Evolutionary conservation across 2,113 vertebrate genomes (phyloP), one percentile per base, ranked within the genome.

Genomic region (Charina bottae): DNA sequence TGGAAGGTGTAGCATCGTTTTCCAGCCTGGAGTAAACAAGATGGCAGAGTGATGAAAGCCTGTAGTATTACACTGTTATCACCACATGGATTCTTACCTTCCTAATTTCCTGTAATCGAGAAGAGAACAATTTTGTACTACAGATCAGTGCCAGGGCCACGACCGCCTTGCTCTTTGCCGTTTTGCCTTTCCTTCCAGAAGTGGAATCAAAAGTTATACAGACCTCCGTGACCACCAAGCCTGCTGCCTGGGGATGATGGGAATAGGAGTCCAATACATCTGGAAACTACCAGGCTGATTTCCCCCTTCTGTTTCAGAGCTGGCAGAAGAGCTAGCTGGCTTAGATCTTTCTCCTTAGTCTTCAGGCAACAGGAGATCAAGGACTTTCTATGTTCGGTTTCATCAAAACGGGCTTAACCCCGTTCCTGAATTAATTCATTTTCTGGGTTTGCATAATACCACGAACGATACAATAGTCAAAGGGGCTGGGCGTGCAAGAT

Each of bases 1-100:
- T 95, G 92, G 90, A 94, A 83, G 96, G 95, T 93, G 0, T 26
- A 90, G 91, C 92, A 78, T 96, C 86, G 0, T 95, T 95, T 93
- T 96, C 97, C 55, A 92, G 85, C 91, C 97, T 98, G 86, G 78
- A 88, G 88, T 2, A 94, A 97, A 93, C 12, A 58, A 93, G 33
- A 94, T 92, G 0, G 24, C 7, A 90, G n/a, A 23, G 87, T 8
- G 8, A 33, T 95, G 15, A 97, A 88, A 11, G 24, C 23, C 60
- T 56, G 12, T 0, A 72, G n/a, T 1, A 78, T 0, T 37, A 89
- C 88, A 89, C 15, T 46, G 1, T 53, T 55, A 2, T 23, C 37
- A 28, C 53, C 58, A 9, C 8, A 60, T 1, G 11, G 92, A 10
- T 86, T 7, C 90, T 93, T 24, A 46, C 91, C 91, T 42, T 92